Base-by-base conservation (phyloP, 2,888 invertebrate species). In the Eupithecia dodoneata region DNA sequence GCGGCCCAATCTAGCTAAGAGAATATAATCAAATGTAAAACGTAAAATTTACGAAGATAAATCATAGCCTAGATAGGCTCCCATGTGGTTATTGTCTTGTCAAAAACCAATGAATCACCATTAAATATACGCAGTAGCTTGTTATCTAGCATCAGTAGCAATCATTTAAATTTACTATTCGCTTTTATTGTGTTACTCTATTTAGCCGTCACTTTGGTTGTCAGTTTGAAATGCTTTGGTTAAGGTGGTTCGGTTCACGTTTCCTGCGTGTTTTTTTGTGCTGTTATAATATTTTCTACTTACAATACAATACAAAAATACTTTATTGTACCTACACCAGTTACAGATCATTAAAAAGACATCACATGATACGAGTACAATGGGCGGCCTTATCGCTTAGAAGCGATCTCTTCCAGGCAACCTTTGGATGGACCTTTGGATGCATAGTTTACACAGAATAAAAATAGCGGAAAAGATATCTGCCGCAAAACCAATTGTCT, bases 121-220 rank as follows among this genome's bases (percentile, higher is more conserved):
- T 63, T 73, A 63, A 73, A 73, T 59, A 76, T 76, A 72, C 71
- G 73, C 72, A 7, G 52, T 69, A 44, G n/a, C 44, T 44, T 66
- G 52, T 70, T 77, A 75, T 79, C 73, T 75, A 4, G 10, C 66
- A 77, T 79, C 76, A 30, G 75, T 59, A 59, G 86, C 86, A 88
- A 91, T 91, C 88, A 89, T 83, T 85, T 83, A 85, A 89, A 89
- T 87, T 86, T 87, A 85, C 83, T 85, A 86, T 86, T 86, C 83
- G 86, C 80, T 83, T 79, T 81, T 47, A 65, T 77, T 67, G 66
- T 78, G 80, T 71, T 78, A 81, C 81, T 88, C 87, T 84, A 85
- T 86, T 83, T 79, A 81, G 81, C 82, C 87, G 89, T 89, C 87
- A 83, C 82, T 86, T 85, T 82, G 30, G 41, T n/a, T 79, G 79